These are phyloP conservation scores for Melinopterus prodromus DNA, from an alignment of 2,888 invertebrate species.

Conservation along the genomic window DNA sequence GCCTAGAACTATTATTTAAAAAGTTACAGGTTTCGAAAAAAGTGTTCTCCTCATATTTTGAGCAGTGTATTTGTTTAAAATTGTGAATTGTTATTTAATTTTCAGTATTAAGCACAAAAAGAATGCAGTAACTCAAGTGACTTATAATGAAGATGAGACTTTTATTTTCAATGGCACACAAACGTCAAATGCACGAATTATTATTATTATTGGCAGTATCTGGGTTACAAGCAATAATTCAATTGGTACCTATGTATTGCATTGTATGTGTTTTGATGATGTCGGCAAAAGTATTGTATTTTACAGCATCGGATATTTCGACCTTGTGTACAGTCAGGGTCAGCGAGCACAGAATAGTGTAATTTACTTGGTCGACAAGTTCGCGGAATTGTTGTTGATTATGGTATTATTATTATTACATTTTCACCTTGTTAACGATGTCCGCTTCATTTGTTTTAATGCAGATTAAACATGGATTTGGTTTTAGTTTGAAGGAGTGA, in stretches of 20 bases:
- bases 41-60: too few species aligned
- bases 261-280: neutral
- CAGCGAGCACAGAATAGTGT: neutral
- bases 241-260: too few species aligned
- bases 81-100: too few species aligned
- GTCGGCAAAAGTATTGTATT: neutral
- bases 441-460: neutral
- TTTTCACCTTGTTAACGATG: neutral
- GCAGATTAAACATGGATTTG: neutral
- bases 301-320: neutral
- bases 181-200: neutral
- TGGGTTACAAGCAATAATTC: neutral
- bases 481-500: neutral
- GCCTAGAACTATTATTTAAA: too few species aligned
- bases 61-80: too few species aligned
- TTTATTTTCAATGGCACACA: too few species aligned
- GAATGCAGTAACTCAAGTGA: too few species aligned
- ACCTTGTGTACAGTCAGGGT: neutral
- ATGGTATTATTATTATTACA: neutral
- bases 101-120: too few species aligned
- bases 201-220: neutral
- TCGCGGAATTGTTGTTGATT: neutral
- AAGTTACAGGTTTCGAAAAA: too few species aligned
- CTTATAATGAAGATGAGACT: too few species aligned
- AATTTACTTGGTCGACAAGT: neutral